Evolutionary conservation across 2,113 vertebrate species (phyloP), one percentile per base, ranked within the genome.

Genomic region (Balaeniceps rex): DNA sequence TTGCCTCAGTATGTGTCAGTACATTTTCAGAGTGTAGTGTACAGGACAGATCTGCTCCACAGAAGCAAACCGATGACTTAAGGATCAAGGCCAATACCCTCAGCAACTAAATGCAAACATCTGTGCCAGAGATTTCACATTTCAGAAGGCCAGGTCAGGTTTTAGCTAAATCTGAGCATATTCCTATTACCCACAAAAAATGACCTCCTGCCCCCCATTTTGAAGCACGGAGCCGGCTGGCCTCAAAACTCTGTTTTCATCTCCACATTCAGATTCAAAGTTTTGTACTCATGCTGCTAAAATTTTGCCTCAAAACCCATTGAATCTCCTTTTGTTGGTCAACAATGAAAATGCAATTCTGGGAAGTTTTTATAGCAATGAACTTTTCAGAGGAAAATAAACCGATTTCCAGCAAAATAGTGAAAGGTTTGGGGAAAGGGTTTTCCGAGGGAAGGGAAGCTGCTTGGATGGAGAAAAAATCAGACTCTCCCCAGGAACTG

Each of bases 191-290:
- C 21, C 38, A 38, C 11, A 47, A 47, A 78, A 85, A 76, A n/a
- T n/a, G 1, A 19, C 24, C 28, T 54, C 19, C 24, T 5, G 0
- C 8, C 13, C 12, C 13, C 3, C 4, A 2, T 66, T 92, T 75
- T 60, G 60, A 90, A 88, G 58, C 28, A 16, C 3, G 23, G 17
- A 5, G 7, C 16, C 3, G 0, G 19, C 14, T 71, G 28, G 19
- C 90, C 29, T 68, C 47, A 47, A 36, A 72, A 26, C 9, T 55
- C 33, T 74, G 8, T 51, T 63, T 79, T 64, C 74, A 44, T 38
- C 31, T 87, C 49, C 57, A 61, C 31, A 19, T 69, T 85, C 31
- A 58, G 36, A 46, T 31, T 75, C 15, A 64, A 58, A 86, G n/a
- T 65, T 47, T 77, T 87, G 15, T 42, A 8, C 3, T 36, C 25